A percentile compares a stretch with the other conserved stretches of the same genome.
Evolutionary conservation across 2,888 invertebrate genomes (phyloP).

Genomic region (Stenurella melanura): DNA sequence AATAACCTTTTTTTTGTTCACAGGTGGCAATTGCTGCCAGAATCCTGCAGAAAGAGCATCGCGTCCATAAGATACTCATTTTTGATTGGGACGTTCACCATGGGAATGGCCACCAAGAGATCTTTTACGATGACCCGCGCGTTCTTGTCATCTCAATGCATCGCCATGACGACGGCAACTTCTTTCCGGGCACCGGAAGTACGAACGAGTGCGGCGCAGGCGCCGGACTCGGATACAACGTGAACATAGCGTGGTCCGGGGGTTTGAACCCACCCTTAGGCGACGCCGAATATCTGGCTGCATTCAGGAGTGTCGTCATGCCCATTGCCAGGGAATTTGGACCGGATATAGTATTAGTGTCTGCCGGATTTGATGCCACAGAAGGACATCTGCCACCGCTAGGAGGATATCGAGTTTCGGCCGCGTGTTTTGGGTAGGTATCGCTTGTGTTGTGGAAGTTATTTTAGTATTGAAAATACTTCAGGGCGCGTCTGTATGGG

Average conservation of each 20-base stretch:
- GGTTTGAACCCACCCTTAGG: slow-evolving; percentile 92
- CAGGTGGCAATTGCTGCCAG: slow-evolving; percentile 92
- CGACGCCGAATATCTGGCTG: slow-evolving; percentile 97
- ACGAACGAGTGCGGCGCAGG: slow-evolving; percentile 94
- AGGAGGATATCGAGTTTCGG: slow-evolving; percentile 96
- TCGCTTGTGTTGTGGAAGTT: background rate
- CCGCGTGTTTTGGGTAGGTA: slow-evolving; percentile 93
- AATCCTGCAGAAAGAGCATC: slow-evolving; percentile 88
- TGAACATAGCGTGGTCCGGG: slow-evolving; percentile 97
- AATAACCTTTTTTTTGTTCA: background rate
- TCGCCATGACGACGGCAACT: slow-evolving; percentile 99
- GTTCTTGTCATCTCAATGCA: slow-evolving; percentile 98
- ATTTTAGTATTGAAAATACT: too few species aligned
- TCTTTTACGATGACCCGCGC: slow-evolving; percentile 96
- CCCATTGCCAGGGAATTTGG: slow-evolving; percentile 94
- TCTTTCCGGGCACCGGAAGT: slow-evolving; percentile 99
- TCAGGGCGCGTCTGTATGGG: too few species aligned
- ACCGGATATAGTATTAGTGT: slow-evolving; percentile 96
- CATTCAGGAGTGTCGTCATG: slow-evolving; percentile 94
- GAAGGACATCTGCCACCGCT: slow-evolving; percentile 95
- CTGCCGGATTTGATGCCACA: slow-evolving; percentile 98
- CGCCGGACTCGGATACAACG: slow-evolving; percentile 93
- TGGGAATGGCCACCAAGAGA: slow-evolving; percentile 98
- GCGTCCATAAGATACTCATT: slow-evolving; percentile 92
- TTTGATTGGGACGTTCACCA: slow-evolving; percentile 99